phyloP scores from a whole-genome alignment of 2,888 invertebrate species.

The Cantharis nigra region DNA sequence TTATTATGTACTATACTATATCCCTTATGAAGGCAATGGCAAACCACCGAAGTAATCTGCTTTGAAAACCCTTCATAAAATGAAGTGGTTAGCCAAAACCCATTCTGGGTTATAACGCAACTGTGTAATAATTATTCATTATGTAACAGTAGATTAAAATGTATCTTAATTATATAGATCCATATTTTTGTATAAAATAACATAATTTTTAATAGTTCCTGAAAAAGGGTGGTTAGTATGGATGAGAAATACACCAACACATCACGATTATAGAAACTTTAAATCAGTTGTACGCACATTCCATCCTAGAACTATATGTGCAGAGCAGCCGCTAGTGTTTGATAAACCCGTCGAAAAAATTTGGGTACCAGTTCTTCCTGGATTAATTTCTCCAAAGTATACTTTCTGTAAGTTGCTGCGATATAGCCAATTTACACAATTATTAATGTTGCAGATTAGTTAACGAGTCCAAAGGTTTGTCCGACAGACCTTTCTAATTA shows the following conservation, averaged over 20 bases:
- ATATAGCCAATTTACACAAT: background rate
- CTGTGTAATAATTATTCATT: too few species aligned
- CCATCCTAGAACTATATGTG: background rate
- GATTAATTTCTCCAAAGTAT: background rate
- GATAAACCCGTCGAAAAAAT: background rate
- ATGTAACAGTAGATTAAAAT: too few species aligned
- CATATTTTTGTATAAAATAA: background rate
- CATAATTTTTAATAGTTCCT: background rate
- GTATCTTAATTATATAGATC: too few species aligned
- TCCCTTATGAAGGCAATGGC: too few species aligned
- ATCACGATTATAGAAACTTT: background rate
- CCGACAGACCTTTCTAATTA: background rate
- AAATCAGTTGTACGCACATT: background rate
- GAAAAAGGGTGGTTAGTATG: background rate
- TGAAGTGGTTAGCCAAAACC: too few species aligned
- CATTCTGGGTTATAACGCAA: too few species aligned
- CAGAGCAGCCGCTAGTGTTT: background rate
- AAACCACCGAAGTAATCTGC: too few species aligned
- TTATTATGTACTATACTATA: too few species aligned
- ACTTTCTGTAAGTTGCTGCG: background rate
- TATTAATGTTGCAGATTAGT: background rate
- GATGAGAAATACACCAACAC: background rate
- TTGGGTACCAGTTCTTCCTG: background rate
- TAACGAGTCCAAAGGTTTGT: background rate
- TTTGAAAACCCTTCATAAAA: too few species aligned